Evolutionary conservation across 2,888 invertebrate species (phyloP).

Genomic region (Anagyrus pseudococci): DNA sequence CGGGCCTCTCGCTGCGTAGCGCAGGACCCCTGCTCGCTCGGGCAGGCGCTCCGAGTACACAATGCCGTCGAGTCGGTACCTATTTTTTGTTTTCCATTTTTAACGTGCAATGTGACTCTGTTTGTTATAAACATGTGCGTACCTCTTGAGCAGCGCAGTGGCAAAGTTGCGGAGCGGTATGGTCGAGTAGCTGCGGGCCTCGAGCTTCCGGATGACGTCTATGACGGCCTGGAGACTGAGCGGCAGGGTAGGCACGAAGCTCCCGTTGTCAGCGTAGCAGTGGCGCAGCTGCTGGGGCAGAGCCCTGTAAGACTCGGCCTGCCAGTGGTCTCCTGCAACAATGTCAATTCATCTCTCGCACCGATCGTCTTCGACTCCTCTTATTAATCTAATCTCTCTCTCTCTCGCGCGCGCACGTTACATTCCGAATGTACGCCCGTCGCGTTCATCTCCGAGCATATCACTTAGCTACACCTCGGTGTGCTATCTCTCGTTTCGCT

Average conservation of each 20-base stretch:
- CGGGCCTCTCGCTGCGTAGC: conserved; percentile 18
- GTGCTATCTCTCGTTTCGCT: no score
- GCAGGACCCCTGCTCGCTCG: conserved; percentile 36
- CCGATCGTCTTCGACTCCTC: no score
- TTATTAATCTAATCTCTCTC: no score
- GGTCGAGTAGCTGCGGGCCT: conserved; percentile 63
- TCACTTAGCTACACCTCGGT: no score
- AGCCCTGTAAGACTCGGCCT: conserved; percentile 40
- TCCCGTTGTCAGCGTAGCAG: conserved; percentile 65
- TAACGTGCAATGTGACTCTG: no score
- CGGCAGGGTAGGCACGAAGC: conserved; percentile 59
- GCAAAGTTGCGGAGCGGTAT: conserved; percentile 67
- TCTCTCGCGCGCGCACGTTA: no score
- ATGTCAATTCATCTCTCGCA: no score
- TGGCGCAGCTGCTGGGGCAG: conserved; percentile 67
- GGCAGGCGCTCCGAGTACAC: conserved; percentile 42
- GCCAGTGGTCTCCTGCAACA: conserved; percentile 1
- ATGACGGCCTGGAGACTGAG: conserved; percentile 68
- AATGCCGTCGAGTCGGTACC: conserved; percentile 53
- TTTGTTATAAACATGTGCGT: no score
- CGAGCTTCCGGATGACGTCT: conserved; percentile 70
- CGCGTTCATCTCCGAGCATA: no score
- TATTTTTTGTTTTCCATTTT: conserved; percentile 20
- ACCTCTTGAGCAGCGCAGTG: conserved; percentile 68
- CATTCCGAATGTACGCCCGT: no score